A percentile compares a stretch with the other conserved stretches of the same genome.
Evolutionary conservation across 2,797 vertebrate genomes (phyloP).

Genomic region (Mus spretus): DNA sequence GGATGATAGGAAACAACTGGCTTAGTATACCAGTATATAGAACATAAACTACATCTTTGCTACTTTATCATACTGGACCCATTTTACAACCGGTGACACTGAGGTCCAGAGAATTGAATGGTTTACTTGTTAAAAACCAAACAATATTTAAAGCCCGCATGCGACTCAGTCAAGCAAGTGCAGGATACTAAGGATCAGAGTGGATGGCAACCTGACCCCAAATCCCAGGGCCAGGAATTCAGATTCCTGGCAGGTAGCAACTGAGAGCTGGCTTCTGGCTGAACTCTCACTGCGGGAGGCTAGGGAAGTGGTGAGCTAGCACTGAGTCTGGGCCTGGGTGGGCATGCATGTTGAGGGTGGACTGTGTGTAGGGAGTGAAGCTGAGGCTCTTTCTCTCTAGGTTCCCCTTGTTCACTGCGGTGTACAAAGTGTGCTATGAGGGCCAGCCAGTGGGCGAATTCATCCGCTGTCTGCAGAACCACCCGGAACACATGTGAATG

Average conservation of each 20-base stretch:
- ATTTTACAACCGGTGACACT: constrained; percentile 56
- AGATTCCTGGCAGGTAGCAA: constrained; percentile 30
- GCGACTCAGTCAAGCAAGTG: neutral
- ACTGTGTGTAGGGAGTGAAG: neutral
- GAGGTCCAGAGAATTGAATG: constrained; percentile 37
- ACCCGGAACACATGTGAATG: constrained; percentile 95
- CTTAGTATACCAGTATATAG: neutral
- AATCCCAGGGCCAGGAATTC: constrained; percentile 39
- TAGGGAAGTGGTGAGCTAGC: neutral
- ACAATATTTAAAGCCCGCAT: neutral
- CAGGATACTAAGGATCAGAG: neutral
- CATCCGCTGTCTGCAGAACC: constrained; percentile 96
- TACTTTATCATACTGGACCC: neutral
- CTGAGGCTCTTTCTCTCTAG: constrained; percentile 84
- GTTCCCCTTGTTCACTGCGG: constrained; percentile 96
- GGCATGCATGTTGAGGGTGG: too few species aligned
- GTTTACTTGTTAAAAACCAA: neutral
- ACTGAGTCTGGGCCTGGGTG: neutral
- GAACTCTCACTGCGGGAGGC: neutral
- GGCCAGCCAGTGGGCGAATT: constrained; percentile 94
- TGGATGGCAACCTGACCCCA: constrained; percentile 25
- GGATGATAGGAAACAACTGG: neutral
- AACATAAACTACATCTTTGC: constrained; percentile 14
- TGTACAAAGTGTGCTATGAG: constrained; percentile 95
- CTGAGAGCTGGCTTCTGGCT: neutral